These are phyloP conservation scores for Oplegnathus fasciatus DNA, from an alignment of 2,113 vertebrate genomes.

Conservation along the genomic window DNA sequence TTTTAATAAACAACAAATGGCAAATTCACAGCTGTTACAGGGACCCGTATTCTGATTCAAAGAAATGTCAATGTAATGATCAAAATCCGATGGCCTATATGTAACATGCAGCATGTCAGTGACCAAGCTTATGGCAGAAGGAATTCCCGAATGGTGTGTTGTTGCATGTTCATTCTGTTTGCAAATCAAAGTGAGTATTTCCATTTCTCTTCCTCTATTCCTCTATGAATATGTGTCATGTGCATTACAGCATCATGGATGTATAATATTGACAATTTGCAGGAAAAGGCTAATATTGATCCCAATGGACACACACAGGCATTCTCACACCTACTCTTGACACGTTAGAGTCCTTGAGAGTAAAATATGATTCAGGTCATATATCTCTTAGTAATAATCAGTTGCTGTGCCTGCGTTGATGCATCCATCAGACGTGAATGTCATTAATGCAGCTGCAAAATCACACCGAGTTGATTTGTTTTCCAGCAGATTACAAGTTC, in stretches of 20 bases:
- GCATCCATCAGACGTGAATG: slow-evolving; percentile 17
- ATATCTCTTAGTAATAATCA: slow-evolving; percentile 2
- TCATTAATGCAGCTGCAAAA: slow-evolving; percentile 26
- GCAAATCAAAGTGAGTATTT: slow-evolving; percentile 34
- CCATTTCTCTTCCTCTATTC: slow-evolving; percentile 7
- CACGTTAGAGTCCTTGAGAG: not conserved
- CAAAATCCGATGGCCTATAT: slow-evolving; percentile 10
- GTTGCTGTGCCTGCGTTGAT: not conserved
- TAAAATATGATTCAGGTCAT: slow-evolving; percentile 7
- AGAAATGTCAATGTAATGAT: slow-evolving; percentile 32
- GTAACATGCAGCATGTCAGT: slow-evolving; percentile 12
- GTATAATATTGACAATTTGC: slow-evolving; percentile 40
- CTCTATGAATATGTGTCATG: slow-evolving; percentile 14
- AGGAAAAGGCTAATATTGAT: slow-evolving; percentile 57
- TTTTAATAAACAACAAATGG: slow-evolving; percentile 57
- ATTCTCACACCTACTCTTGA: slow-evolving; percentile 7
- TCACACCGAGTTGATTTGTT: slow-evolving; percentile 39
- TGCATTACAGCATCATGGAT: slow-evolving; percentile 24
- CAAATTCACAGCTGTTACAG: slow-evolving; percentile 22
- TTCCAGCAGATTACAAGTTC: slow-evolving; percentile 28
- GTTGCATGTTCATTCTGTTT: slow-evolving; percentile 30
- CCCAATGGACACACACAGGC: slow-evolving; percentile 12
- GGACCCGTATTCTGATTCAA: slow-evolving; percentile 26
- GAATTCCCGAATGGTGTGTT: slow-evolving; percentile 18
- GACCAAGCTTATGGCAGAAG: slow-evolving; percentile 2